Evolutionary conservation across 2,113 vertebrate genomes (phyloP).

Genomic region (Scytalopus superciliaris): DNA sequence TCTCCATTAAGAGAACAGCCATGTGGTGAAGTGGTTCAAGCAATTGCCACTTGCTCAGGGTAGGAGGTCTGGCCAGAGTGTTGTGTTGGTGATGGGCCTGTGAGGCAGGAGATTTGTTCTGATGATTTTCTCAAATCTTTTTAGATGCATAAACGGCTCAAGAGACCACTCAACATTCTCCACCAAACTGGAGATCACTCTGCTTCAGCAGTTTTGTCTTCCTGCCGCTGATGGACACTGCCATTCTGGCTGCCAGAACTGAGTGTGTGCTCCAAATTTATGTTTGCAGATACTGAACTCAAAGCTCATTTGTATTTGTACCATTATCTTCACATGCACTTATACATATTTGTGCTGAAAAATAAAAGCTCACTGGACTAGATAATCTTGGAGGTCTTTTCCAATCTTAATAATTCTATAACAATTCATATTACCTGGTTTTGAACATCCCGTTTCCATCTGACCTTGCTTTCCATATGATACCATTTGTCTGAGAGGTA

Average conservation of each 20-base stretch:
- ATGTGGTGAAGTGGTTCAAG: not conserved
- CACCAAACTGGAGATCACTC: not conserved
- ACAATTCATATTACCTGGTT: not conserved
- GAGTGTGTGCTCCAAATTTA: accelerated
- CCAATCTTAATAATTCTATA: not conserved
- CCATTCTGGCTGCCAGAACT: not conserved
- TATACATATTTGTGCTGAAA: not conserved
- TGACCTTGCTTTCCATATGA: not conserved
- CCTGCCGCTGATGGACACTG: not conserved
- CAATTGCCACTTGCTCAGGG: not conserved
- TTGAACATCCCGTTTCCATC: not conserved
- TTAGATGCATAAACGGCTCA: not conserved
- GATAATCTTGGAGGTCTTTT: not conserved
- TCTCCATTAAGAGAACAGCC: not conserved
- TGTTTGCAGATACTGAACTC: not conserved
- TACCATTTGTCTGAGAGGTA: not conserved
- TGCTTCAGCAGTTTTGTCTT: not conserved
- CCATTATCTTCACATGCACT: not conserved
- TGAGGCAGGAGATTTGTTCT: not conserved
- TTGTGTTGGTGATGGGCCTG: accelerated
- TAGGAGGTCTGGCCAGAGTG: not conserved
- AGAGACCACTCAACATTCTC: not conserved
- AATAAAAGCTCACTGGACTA: not conserved
- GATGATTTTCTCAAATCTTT: not conserved
- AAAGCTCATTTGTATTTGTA: not conserved